Evolutionary conservation across 92 coral and sea anemone species (phyloP).

Genomic region (Porites divaricata): DNA sequence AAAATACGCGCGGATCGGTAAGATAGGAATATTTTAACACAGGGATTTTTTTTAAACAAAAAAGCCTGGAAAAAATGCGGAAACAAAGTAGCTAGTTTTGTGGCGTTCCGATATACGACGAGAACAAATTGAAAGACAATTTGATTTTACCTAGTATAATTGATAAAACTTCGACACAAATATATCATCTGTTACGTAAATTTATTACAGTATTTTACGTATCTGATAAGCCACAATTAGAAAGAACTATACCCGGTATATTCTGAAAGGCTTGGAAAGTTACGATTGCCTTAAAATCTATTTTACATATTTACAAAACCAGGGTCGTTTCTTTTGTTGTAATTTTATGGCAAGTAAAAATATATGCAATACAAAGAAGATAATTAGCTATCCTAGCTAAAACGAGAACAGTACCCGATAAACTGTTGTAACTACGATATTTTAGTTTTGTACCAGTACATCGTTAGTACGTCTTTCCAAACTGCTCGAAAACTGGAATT

Average conservation of each 20-base stretch:
- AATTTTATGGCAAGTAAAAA: neutral
- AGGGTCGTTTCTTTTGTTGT: no score
- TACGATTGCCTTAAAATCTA: neutral
- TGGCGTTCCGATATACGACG: neutral
- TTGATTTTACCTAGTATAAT: neutral
- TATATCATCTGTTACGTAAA: neutral
- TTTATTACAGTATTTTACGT: slow-evolving; percentile 9
- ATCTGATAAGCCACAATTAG: neutral
- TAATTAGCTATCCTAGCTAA: neutral
- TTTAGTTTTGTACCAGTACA: neutral
- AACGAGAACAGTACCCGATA: no score
- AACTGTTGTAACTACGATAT: neutral
- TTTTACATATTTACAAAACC: neutral
- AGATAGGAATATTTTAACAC: no score
- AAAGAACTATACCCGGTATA: neutral
- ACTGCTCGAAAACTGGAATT: slow-evolving; percentile 96
- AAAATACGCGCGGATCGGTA: no score
- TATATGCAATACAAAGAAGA: neutral
- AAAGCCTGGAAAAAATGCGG: no score
- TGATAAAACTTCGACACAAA: neutral
- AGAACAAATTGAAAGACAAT: neutral
- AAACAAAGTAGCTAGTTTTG: neutral
- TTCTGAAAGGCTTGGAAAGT: no score
- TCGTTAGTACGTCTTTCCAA: slow-evolving; percentile 87
- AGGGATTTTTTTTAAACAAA: no score